A percentile compares a stretch with the other conserved stretches of the same genome.
These are phyloP conservation scores for Panthera tigris DNA, from an alignment of 2,113 vertebrate genomes.

Conservation along the genomic window DNA sequence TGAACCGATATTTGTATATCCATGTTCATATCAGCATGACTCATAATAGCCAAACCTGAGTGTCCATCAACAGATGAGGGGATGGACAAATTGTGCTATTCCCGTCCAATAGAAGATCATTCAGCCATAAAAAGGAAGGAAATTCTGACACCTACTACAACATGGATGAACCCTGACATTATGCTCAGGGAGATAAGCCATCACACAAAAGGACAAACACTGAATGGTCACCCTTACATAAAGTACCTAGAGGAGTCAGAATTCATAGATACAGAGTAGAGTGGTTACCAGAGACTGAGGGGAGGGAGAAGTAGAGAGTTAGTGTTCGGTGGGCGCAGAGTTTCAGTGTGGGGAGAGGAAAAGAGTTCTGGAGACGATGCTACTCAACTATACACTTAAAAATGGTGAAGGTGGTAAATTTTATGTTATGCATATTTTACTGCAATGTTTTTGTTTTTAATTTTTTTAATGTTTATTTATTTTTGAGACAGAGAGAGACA, in stretches of 20 bases:
- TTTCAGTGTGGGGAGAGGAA: not conserved
- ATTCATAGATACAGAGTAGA: not conserved
- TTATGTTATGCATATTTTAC: not conserved
- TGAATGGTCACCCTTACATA: accelerated
- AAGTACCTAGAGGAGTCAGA: not conserved
- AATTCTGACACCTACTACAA: not conserved
- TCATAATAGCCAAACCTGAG: not conserved
- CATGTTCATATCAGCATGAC: not conserved
- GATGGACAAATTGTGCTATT: not conserved
- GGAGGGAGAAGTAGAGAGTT: not conserved
- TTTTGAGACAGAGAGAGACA: no score
- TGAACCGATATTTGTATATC: accelerated
- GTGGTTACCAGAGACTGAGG: not conserved
- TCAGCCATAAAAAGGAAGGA: not conserved
- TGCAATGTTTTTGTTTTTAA: not conserved
- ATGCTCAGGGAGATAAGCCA: not conserved
- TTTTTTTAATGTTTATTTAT: not conserved
- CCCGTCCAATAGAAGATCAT: not conserved
- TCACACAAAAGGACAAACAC: not conserved
- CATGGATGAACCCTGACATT: not conserved
- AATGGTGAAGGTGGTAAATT: not conserved
- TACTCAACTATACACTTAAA: not conserved
- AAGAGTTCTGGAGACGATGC: not conserved
- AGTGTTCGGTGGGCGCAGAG: not conserved
- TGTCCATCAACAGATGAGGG: not conserved